A percentile compares a stretch with the other conserved stretches of the same genome.
phyloP scores from a whole-genome alignment of 2,797 vertebrate species.

The Neolamprologus multifasciatus region DNA sequence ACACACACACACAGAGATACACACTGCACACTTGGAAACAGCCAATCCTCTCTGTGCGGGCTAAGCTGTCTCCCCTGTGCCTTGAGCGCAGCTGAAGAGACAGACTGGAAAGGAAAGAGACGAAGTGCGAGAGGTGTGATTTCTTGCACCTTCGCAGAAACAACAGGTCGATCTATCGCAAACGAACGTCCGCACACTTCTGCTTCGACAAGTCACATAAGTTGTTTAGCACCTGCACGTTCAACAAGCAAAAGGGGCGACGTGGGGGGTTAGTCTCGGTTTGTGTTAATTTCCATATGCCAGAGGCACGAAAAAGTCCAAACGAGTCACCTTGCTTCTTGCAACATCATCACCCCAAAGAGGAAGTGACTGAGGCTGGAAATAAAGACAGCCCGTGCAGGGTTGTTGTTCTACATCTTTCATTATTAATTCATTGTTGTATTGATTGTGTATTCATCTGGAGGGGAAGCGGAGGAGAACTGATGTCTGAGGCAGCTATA shows the following conservation, averaged over 20 bases:
- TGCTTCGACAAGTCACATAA: neutral
- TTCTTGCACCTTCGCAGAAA: slow-evolving; percentile 47
- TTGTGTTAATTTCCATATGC: neutral
- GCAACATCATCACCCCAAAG: slow-evolving; percentile 1
- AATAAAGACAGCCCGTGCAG: slow-evolving; percentile 48
- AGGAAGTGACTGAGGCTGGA: slow-evolving; percentile 43
- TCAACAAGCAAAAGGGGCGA: neutral
- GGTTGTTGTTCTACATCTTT: slow-evolving; percentile 73
- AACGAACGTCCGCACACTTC: slow-evolving; percentile 6
- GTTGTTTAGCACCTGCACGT: neutral
- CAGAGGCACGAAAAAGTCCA: neutral
- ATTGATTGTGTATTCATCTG: slow-evolving; percentile 73
- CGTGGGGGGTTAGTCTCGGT: neutral
- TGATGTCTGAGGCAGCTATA: slow-evolving; percentile 40
- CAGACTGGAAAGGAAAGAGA: neutral
- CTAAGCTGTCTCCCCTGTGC: slow-evolving; percentile 28
- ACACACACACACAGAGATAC: neutral
- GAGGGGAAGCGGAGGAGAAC: slow-evolving; percentile 44
- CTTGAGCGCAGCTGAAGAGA: slow-evolving; percentile 12
- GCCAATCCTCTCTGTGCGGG: slow-evolving; percentile 18
- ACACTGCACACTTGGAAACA: slow-evolving; percentile 1
- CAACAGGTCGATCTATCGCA: slow-evolving; percentile 42
- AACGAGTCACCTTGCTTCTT: slow-evolving; percentile 5
- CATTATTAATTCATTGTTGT: slow-evolving; percentile 77
- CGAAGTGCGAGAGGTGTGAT: slow-evolving; percentile 25